Base-by-base conservation (phyloP, 2,888 invertebrate species). In the Ochlodes sylvanus region DNA sequence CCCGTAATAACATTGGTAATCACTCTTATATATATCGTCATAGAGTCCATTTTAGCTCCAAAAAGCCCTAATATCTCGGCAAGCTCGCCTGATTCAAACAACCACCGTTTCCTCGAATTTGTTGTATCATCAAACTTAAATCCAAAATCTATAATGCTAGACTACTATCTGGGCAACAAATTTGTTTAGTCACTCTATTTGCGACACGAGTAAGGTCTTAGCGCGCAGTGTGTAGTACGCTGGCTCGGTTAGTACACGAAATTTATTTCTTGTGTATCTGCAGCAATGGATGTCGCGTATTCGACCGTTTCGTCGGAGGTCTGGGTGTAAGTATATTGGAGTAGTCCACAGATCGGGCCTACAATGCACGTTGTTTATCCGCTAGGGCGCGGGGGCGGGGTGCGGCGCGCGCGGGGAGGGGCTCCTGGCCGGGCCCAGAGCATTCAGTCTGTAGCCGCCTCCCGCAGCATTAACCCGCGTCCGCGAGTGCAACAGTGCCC, bases 301-400 rank as follows among this genome's bases (percentile, higher is more conserved):
- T 60, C 67, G 42, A 54, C 67, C 70, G 69, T 68, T 73, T 81
- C 83, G 82, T 63, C 71, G 75, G 79, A 77, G 77, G 71, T 79
- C 77, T 80, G 81, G 77, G 82, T 85, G 81, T 83, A 83, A 79
- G 77, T 77, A 73, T 73, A 79, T 77, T 81, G 78, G 83, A 84
- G 83, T 81, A 83, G 86, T 84, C 81, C 85, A 85, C 83, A 86
- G 91, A 89, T 88, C 89, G 87, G 87, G 89, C 85, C 90, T 88
- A 92, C 92, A 90, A 89, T 92, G 92, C 92, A 92, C 84, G 92
- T 92, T 92, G 92, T 92, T 92, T 92, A 92, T 92, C 91, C 92
- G 89, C 83, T 80, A 81, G 88, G 87, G 88, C 80, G 86, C 81
- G 88, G 87, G 84, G 75, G 78, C 79, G 72, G 70, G 74, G 71